A percentile compares a stretch with the other conserved stretches of the same genome.
Evolutionary conservation across 2,113 vertebrate genomes (phyloP).

Genomic region (Coptodon bakossiorum): DNA sequence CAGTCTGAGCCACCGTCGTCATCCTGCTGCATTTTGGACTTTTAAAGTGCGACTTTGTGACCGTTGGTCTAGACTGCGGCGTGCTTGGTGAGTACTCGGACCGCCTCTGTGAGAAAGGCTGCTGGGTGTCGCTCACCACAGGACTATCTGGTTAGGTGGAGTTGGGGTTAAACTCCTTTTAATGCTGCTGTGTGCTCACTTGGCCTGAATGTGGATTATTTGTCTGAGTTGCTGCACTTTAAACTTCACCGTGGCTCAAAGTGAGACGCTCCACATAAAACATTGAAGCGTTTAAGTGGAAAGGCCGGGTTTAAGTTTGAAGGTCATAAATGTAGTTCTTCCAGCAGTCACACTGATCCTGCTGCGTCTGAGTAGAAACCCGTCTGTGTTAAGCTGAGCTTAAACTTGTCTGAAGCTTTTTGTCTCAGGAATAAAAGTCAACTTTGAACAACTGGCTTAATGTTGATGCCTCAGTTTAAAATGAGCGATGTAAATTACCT

Average conservation of each 20-base stretch:
- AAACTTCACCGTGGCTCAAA: rapidly evolving
- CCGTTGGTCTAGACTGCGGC: not conserved
- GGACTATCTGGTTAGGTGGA: rapidly evolving
- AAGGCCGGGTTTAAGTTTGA: rapidly evolving
- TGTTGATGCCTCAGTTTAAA: rapidly evolving
- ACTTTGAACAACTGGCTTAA: rapidly evolving
- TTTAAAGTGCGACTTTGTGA: rapidly evolving
- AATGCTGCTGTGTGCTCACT: not conserved
- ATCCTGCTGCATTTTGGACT: not conserved
- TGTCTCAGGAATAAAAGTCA: not conserved
- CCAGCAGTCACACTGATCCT: not conserved
- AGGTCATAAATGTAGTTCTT: rapidly evolving
- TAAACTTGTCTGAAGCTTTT: not conserved
- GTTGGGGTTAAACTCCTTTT: rapidly evolving
- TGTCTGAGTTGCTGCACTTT: not conserved
- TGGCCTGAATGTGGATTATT: rapidly evolving
- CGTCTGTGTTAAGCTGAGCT: not conserved
- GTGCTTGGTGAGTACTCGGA: not conserved
- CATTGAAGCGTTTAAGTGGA: rapidly evolving
- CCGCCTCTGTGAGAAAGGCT: not conserved
- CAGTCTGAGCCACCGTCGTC: rapidly evolving
- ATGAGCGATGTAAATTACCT: rapidly evolving
- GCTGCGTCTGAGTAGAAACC: rapidly evolving
- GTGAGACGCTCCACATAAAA: not conserved
- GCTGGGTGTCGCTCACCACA: rapidly evolving